phyloP scores from a whole-genome alignment of 2,113 vertebrate genomes.

The Ophiodon elongatus region DNA sequence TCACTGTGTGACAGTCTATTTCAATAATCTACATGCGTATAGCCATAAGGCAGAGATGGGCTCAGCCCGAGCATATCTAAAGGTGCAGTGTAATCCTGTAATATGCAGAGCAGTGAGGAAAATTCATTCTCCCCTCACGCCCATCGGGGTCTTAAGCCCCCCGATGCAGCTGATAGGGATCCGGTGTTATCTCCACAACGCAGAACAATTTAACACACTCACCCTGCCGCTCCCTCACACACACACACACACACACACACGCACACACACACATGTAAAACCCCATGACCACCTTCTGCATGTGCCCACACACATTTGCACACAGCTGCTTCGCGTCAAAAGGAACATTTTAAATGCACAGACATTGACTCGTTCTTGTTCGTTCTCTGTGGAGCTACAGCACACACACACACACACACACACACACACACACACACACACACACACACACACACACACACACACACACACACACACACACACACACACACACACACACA shows the following conservation, averaged over 20 bases:
- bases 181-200: constrained; percentile 81
- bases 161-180: constrained; percentile 82
- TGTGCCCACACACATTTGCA: constrained; percentile 62
- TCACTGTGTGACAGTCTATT: constrained; percentile 64
- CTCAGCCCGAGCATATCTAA: constrained; percentile 76
- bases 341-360: constrained; percentile 58
- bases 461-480: not conserved
- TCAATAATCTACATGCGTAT: constrained; percentile 69
- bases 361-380: constrained; percentile 9
- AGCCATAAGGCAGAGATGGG: constrained; percentile 73
- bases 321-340: constrained; percentile 66
- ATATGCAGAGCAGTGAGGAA: constrained; percentile 84
- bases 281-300: constrained; percentile 53
- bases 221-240: constrained; percentile 37
- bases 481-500: constrained; percentile 6
- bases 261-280: constrained; percentile 15
- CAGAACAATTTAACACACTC: constrained; percentile 80
- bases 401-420: too few relatives aligned
- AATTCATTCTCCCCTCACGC: constrained; percentile 78
- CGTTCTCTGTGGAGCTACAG: too few relatives aligned
- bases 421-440: too few relatives aligned
- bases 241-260: constrained; percentile 30
- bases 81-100: constrained; percentile 85
- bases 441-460: not conserved
- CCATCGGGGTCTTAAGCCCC: constrained; percentile 79